These are phyloP conservation scores for Melinaea marsaeus DNA, from an alignment of 2,888 invertebrate genomes.

Conservation along the genomic window DNA sequence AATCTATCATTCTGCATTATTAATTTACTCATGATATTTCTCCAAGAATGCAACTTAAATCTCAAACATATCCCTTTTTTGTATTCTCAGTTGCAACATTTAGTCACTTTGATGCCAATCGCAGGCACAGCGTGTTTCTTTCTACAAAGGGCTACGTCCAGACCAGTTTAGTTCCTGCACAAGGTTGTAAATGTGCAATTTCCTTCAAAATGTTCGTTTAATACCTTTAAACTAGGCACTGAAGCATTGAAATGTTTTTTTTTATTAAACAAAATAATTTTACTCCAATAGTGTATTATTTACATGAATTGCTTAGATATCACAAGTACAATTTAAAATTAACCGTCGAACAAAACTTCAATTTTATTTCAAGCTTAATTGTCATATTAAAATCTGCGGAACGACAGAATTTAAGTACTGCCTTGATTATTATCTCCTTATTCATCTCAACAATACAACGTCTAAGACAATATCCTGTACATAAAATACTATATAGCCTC, in stretches of 20 bases:
- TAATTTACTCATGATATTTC: background rate
- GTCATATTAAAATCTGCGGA: slow-evolving; percentile 13
- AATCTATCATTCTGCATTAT: no score
- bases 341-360: background rate
- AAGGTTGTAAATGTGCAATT: slow-evolving; percentile 13
- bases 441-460: slow-evolving; percentile 46
- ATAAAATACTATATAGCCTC: slow-evolving; percentile 61
- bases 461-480: slow-evolving; percentile 53
- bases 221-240: background rate
- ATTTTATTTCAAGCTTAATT: background rate
- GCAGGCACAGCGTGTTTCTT: slow-evolving; percentile 55
- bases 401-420: slow-evolving; percentile 35
- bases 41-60: background rate
- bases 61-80: background rate
- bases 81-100: slow-evolving; percentile 22
- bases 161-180: slow-evolving; percentile 41
- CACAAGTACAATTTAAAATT: no score
- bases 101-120: slow-evolving; percentile 57
- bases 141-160: slow-evolving; percentile 56
- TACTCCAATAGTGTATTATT: no score
- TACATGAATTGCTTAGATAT: no score
- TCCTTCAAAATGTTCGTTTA: background rate
- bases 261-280: no score
- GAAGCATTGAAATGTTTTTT: no score
- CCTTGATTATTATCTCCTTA: slow-evolving; percentile 40